These are phyloP conservation scores for Spondyliosoma cantharus DNA, from an alignment of 2,797 vertebrate species.

Conservation along the genomic window DNA sequence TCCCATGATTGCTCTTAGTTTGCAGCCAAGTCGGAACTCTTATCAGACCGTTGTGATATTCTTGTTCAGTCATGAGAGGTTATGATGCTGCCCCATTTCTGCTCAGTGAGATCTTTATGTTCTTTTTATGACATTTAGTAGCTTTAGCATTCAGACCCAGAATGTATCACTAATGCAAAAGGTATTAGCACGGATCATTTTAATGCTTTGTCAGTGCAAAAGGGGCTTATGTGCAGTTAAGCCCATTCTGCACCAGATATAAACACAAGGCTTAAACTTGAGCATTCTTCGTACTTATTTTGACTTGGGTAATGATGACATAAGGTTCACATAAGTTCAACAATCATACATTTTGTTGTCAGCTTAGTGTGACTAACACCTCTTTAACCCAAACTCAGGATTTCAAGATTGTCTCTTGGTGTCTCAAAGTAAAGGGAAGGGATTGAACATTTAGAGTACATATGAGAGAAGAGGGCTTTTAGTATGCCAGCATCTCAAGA, in stretches of 20 bases:
- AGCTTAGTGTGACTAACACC: slow-evolving; percentile 1
- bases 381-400: neutral
- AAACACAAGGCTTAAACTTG: slow-evolving; percentile 60
- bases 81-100: slow-evolving; percentile 29
- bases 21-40: slow-evolving; percentile 11
- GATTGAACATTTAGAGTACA: neutral
- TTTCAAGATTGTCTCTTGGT: neutral
- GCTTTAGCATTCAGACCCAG: slow-evolving; percentile 50
- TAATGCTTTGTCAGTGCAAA: slow-evolving; percentile 63
- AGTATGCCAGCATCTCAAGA: neutral
- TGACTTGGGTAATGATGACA: slow-evolving; percentile 38
- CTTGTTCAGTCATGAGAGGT: neutral
- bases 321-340: slow-evolving; percentile 19
- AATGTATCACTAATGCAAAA: slow-evolving; percentile 63
- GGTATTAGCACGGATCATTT: slow-evolving; percentile 67
- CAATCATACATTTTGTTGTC: neutral
- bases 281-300: slow-evolving; percentile 40
- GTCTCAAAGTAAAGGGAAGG: neutral
- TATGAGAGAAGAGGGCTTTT: neutral
- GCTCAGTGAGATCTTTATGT: slow-evolving; percentile 51
- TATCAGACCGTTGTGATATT: slow-evolving; percentile 7
- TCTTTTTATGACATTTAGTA: slow-evolving; percentile 61
- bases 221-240: slow-evolving; percentile 65
- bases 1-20: slow-evolving; percentile 12
- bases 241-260: slow-evolving; percentile 56